Conservation (phyloP, 2,797 vertebrate species). For the Acanthurus lineatus region DNA sequence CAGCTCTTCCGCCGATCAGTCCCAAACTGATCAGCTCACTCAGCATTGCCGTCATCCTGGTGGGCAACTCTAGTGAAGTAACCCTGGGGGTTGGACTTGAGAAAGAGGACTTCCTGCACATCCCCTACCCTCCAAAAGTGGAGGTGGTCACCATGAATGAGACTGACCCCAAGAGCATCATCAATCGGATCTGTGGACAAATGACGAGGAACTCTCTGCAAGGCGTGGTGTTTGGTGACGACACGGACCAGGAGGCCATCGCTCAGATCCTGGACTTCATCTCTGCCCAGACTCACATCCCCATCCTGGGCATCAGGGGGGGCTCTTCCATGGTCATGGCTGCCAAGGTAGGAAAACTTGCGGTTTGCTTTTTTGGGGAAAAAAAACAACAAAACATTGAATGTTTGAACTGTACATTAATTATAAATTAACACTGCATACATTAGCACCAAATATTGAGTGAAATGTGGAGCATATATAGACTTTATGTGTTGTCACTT, state of each 20-base stretch:
- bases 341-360: slow-evolving; percentile 91
- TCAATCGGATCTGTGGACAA: slow-evolving; percentile 95
- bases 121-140: slow-evolving; percentile 94
- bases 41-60: slow-evolving; percentile 96
- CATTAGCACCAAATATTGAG: not conserved
- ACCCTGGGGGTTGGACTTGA: slow-evolving; percentile 94
- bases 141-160: slow-evolving; percentile 99
- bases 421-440: not conserved
- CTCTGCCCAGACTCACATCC: slow-evolving; percentile 97
- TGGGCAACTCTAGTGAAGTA: slow-evolving; percentile 98
- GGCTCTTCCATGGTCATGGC: slow-evolving; percentile 99
- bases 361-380: too few relatives aligned
- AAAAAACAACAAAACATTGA: too few relatives aligned
- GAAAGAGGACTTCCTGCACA: slow-evolving; percentile 98
- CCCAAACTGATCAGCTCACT: slow-evolving; percentile 92
- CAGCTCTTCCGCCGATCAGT: slow-evolving; percentile 74
- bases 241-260: slow-evolving; percentile 98
- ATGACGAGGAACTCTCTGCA: slow-evolving; percentile 97
- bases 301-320: slow-evolving; percentile 97
- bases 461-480: not conserved
- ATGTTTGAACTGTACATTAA: not conserved
- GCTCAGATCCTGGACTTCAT: slow-evolving; percentile 99
- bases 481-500: not conserved
- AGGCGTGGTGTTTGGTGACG: slow-evolving; percentile 97
- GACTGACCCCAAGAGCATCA: slow-evolving; percentile 98